These are phyloP conservation scores for Ceratotherium simum DNA, from an alignment of 2,113 vertebrate species.

Conservation along the genomic window DNA sequence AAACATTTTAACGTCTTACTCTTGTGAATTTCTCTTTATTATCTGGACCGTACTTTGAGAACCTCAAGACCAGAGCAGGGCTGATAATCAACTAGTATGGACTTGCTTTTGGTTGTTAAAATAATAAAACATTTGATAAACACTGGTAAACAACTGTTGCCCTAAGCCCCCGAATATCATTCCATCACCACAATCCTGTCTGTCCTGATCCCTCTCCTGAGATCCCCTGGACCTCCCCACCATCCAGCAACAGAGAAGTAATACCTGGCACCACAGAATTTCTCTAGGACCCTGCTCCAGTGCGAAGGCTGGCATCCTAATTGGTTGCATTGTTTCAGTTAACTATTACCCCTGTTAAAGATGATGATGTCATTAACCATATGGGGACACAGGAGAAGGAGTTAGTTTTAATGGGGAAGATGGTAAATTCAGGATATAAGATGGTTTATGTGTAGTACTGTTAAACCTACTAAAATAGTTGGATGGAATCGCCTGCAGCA, in stretches of 20 bases:
- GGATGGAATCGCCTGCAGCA: background rate
- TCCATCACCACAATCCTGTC: background rate
- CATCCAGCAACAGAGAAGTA: background rate
- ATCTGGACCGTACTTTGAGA: background rate
- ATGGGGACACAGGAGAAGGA: background rate
- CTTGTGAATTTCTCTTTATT: background rate
- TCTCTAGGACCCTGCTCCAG: background rate
- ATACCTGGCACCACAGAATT: background rate
- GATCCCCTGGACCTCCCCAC: background rate
- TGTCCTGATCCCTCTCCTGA: background rate
- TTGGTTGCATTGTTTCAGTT: background rate
- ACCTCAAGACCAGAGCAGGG: background rate
- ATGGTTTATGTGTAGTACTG: background rate
- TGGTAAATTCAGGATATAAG: background rate
- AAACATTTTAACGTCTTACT: background rate
- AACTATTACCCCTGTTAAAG: background rate
- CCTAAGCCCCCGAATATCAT: background rate
- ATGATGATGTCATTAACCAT: background rate
- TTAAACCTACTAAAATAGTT: background rate
- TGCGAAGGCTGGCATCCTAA: background rate
- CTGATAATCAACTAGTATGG: background rate
- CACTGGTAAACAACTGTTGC: background rate
- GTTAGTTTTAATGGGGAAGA: background rate
- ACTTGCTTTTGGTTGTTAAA: constrained; percentile 27
- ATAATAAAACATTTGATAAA: background rate